These are phyloP conservation scores for Balanococcus diminutus DNA, from an alignment of 2,888 invertebrate genomes.

Conservation along the genomic window DNA sequence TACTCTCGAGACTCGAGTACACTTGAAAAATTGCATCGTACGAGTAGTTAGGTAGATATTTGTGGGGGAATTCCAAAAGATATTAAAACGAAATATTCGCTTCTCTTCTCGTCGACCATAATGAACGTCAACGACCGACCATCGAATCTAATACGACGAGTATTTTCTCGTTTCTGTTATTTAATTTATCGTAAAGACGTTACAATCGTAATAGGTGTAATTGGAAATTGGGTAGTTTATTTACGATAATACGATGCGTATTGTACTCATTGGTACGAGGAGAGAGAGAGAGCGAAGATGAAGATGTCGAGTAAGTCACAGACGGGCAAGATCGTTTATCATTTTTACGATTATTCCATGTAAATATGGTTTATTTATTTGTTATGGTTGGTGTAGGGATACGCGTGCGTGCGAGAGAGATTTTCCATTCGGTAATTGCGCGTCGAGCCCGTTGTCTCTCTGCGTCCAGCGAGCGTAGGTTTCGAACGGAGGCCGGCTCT, in stretches of 20 bases:
- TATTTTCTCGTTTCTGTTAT: not conserved
- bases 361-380: slow-evolving; percentile 36
- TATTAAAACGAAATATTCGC: not conserved
- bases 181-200: not conserved
- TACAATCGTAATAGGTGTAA: not conserved
- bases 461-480: not conserved
- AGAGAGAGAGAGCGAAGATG: no score
- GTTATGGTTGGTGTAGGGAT: slow-evolving; percentile 14
- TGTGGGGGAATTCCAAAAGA: not conserved
- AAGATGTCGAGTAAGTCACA: not conserved
- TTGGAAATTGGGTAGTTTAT: slow-evolving; percentile 5
- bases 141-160: not conserved
- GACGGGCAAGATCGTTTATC: slow-evolving; percentile 32
- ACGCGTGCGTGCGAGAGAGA: not conserved
- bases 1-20: not conserved
- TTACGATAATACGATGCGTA: not conserved
- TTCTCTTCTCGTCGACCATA: no score
- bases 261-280: not conserved
- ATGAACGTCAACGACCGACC: not conserved
- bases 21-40: not conserved
- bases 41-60: not conserved
- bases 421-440: not conserved
- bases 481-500: not conserved
- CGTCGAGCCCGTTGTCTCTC: not conserved
- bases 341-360: slow-evolving; percentile 41